These are phyloP conservation scores for Phylloscopus collybita DNA, from an alignment of 2,797 vertebrate genomes.

Conservation along the genomic window DNA sequence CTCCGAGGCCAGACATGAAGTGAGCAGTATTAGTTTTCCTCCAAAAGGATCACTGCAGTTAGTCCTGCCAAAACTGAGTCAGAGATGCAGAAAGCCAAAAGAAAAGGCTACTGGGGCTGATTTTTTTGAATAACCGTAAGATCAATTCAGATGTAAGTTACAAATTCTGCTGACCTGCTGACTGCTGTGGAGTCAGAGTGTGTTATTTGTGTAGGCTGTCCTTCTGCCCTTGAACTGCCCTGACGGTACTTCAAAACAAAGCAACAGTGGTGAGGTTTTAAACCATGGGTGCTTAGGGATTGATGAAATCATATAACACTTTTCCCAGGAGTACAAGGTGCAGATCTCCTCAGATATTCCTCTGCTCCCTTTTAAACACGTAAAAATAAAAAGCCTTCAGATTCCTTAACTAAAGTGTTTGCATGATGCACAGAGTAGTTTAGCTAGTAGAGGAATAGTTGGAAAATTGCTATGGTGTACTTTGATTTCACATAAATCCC, in stretches of 20 bases:
- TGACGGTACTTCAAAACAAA: not conserved
- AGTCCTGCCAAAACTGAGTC: not conserved
- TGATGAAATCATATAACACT: not conserved
- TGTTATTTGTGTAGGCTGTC: not conserved
- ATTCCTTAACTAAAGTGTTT: not conserved
- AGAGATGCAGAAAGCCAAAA: not conserved
- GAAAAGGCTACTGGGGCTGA: not conserved
- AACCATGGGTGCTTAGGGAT: not conserved
- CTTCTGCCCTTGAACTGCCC: not conserved
- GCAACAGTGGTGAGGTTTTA: not conserved
- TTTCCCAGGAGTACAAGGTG: not conserved
- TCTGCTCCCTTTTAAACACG: not conserved
- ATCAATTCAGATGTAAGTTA: not conserved
- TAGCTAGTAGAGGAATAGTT: not conserved
- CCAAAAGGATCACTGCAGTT: not conserved
- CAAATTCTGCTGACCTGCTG: not conserved
- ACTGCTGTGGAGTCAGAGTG: not conserved
- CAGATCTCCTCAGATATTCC: not conserved
- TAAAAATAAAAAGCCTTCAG: not conserved
- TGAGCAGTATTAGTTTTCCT: not conserved
- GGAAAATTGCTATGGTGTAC: conserved; percentile 35
- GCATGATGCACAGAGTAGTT: not conserved
- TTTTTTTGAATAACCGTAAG: not conserved
- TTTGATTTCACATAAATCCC: conserved; percentile 24
- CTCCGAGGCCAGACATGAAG: not conserved